Conservation (phyloP, 2,888 invertebrate species). For the Tachina grossa region DNA sequence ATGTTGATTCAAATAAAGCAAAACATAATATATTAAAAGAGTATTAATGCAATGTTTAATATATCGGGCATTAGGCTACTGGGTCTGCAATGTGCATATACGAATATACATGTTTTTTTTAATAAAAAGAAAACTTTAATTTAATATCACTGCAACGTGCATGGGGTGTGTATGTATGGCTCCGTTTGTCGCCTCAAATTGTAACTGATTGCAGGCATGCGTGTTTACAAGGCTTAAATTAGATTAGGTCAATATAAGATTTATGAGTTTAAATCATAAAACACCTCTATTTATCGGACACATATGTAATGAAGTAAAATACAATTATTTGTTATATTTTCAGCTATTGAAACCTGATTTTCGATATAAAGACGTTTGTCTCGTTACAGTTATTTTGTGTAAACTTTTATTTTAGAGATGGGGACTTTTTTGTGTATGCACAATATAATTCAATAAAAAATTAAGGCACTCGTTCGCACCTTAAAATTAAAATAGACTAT, state of each 20-base stretch:
- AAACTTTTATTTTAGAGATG: too few species aligned
- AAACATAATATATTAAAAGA: slow-evolving; percentile 20
- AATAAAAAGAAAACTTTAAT: slow-evolving; percentile 13
- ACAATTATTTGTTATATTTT: slow-evolving; percentile 3
- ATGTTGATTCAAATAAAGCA: slow-evolving; percentile 33
- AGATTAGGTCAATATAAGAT: slow-evolving; percentile 69
- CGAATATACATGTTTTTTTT: background rate
- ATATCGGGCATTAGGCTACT: slow-evolving; percentile 71
- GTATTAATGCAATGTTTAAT: background rate
- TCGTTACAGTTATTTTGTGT: too few species aligned
- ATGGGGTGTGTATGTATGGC: background rate
- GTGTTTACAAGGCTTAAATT: slow-evolving; percentile 66
- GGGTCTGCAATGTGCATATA: slow-evolving; percentile 64
- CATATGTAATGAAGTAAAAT: background rate
- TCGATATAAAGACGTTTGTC: too few species aligned
- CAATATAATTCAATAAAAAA: too few species aligned
- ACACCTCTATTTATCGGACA: slow-evolving; percentile 24
- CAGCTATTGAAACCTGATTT: background rate
- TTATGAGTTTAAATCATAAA: slow-evolving; percentile 64
- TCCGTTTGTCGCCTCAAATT: slow-evolving; percentile 34
- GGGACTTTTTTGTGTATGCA: too few species aligned
- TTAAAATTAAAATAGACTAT: too few species aligned
- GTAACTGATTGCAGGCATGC: slow-evolving; percentile 41
- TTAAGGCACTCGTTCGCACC: too few species aligned
- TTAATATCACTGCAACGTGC: slow-evolving; percentile 45